Evolutionary conservation across 1,140 invertebrate species (phyloP).

Genomic region (Conus betulinus): DNA sequence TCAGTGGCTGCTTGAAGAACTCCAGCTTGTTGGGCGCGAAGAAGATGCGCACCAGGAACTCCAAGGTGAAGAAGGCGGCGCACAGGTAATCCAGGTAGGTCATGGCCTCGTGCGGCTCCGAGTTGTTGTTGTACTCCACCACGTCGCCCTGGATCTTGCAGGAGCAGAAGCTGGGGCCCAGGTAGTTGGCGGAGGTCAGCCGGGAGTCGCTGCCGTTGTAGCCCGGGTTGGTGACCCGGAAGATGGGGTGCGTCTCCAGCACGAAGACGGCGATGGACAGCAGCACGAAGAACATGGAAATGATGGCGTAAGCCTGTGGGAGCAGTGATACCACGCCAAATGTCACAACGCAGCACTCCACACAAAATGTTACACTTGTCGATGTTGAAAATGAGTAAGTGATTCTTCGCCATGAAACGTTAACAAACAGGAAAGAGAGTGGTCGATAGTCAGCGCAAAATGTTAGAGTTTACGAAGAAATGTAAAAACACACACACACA

Average conservation of each 20-base stretch:
- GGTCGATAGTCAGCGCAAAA: too few species aligned
- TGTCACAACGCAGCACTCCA: background rate
- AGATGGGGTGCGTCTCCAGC: slow-evolving; percentile 69
- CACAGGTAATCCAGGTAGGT: slow-evolving; percentile 68
- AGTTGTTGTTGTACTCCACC: slow-evolving; percentile 51
- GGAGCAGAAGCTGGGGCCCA: slow-evolving; percentile 49
- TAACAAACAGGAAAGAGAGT: too few species aligned
- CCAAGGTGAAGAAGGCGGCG: slow-evolving; percentile 68
- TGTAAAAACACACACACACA: too few species aligned
- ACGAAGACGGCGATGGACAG: slow-evolving; percentile 72
- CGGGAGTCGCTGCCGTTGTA: slow-evolving; percentile 50
- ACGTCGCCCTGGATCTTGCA: slow-evolving; percentile 51
- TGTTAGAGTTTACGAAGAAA: too few species aligned
- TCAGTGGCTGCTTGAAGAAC: slow-evolving; percentile 65
- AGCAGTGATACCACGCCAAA: background rate
- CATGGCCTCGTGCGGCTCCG: slow-evolving; percentile 66
- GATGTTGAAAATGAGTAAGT: too few species aligned
- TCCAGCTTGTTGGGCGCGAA: slow-evolving; percentile 65
- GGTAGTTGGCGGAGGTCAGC: slow-evolving; percentile 24
- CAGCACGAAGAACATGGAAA: slow-evolving; percentile 72
- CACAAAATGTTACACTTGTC: too few species aligned
- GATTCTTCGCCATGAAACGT: too few species aligned
- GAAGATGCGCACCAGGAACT: slow-evolving; percentile 62
- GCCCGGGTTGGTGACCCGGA: slow-evolving; percentile 57
- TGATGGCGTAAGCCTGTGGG: slow-evolving; percentile 67